These are phyloP conservation scores for Agriopis aurantiaria DNA, from an alignment of 2,888 invertebrate genomes.

Conservation along the genomic window DNA sequence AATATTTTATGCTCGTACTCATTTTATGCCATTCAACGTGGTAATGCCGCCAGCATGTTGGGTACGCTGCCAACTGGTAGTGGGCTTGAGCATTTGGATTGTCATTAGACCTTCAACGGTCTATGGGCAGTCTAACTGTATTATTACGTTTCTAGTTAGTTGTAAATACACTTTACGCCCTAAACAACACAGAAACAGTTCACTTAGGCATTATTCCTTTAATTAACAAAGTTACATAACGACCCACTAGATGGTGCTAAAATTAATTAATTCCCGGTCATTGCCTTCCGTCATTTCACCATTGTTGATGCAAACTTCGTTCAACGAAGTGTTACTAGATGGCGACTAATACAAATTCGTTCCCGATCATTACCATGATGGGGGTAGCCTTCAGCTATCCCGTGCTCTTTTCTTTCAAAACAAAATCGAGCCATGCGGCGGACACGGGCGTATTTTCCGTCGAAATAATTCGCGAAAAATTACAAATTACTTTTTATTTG, in stretches of 20 bases:
- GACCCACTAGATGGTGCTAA: not conserved
- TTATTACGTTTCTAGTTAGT: not conserved
- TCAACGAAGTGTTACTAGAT: slow-evolving; percentile 49
- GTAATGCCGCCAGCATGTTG: too few species aligned
- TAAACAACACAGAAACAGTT: too few species aligned
- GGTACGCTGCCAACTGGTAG: too few species aligned
- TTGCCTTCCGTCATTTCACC: not conserved
- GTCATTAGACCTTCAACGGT: too few species aligned
- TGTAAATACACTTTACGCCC: not conserved
- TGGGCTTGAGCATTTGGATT: too few species aligned
- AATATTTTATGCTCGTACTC: not conserved
- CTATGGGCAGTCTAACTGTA: too few species aligned
- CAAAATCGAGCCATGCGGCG: slow-evolving; percentile 75
- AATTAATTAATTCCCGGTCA: not conserved
- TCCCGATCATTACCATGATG: slow-evolving; percentile 69
- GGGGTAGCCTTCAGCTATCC: slow-evolving; percentile 38
- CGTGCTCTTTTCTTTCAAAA: slow-evolving; percentile 64
- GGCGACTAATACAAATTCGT: slow-evolving; percentile 51
- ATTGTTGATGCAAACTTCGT: slow-evolving; percentile 21
- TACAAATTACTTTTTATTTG: slow-evolving; percentile 35
- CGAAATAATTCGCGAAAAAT: slow-evolving; percentile 62
- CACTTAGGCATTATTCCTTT: not conserved
- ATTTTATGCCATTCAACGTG: too few species aligned
- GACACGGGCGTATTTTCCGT: slow-evolving; percentile 73
- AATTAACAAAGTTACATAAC: not conserved